Percentiles rank a stretch among this genome's conserved stretches.
Evolutionary conservation across 2,797 vertebrate genomes (phyloP).

Genomic region (Dryobates pubescens): DNA sequence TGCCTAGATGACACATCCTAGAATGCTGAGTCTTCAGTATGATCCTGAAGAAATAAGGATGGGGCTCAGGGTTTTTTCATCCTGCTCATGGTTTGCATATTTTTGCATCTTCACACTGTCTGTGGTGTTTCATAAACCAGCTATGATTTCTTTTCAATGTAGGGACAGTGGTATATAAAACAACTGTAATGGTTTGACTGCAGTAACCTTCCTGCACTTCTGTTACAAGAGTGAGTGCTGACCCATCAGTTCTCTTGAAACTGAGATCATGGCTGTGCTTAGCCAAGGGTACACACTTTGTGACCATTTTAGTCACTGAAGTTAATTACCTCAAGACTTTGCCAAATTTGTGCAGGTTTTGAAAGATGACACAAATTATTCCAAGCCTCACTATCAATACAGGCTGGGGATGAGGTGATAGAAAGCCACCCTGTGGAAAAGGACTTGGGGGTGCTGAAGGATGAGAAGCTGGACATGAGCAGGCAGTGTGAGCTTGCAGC

Average conservation of each 20-base stretch:
- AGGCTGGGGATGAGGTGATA: too few relatives aligned
- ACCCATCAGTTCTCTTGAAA: slow-evolving; percentile 25
- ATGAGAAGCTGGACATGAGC: too few relatives aligned
- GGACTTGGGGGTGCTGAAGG: too few relatives aligned
- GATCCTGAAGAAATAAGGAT: background rate
- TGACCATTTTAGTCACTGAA: background rate
- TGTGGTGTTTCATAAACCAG: background rate
- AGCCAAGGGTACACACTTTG: background rate
- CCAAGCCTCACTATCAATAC: too few relatives aligned
- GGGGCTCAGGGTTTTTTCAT: background rate
- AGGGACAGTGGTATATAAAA: background rate
- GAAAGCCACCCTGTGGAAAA: too few relatives aligned
- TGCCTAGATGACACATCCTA: background rate
- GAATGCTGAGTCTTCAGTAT: background rate
- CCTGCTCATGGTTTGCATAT: background rate
- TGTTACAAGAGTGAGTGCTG: slow-evolving; percentile 13
- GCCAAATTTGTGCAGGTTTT: background rate
- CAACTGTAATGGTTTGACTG: background rate
- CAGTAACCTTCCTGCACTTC: background rate
- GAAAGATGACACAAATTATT: background rate
- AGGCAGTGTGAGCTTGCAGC: too few relatives aligned
- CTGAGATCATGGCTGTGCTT: background rate
- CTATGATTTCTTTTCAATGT: background rate
- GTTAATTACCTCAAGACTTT: slow-evolving; percentile 18
- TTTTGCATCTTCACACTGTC: background rate